phyloP scores from a whole-genome alignment of 2,113 vertebrate species.

The Odocoileus virginianus region DNA sequence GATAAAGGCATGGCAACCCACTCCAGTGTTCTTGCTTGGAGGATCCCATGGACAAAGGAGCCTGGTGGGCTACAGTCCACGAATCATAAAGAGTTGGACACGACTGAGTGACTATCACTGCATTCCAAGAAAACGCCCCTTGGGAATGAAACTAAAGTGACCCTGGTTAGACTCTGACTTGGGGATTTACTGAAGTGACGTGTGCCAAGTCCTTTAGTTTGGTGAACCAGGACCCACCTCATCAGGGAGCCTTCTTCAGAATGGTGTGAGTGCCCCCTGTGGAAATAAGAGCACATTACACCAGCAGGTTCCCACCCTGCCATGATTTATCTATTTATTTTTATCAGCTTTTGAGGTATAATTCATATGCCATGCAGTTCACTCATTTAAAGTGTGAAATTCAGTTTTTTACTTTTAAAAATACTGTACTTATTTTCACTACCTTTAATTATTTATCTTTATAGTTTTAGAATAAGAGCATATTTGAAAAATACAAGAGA shows the following conservation, averaged over 20 bases:
- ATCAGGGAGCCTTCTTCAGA: not conserved
- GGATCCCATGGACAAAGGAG: not conserved
- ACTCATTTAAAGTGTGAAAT: not conserved
- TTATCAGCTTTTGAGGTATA: not conserved
- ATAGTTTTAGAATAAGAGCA: not conserved
- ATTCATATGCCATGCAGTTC: not conserved
- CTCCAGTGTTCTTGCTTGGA: not conserved
- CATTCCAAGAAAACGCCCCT: not conserved
- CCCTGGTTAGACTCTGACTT: not conserved
- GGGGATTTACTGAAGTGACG: not conserved
- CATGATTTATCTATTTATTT: not conserved
- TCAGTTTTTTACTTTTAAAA: not conserved
- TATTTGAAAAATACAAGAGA: not conserved
- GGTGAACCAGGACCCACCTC: not conserved
- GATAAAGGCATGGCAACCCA: not conserved
- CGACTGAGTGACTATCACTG: fast-evolving
- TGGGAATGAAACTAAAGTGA: not conserved
- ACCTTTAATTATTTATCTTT: not conserved
- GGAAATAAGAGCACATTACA: not conserved
- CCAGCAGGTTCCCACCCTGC: not conserved
- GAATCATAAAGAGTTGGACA: not conserved
- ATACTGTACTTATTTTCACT: not conserved
- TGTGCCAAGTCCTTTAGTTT: not conserved
- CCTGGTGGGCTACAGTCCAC: not conserved
- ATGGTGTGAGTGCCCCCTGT: not conserved